These are phyloP conservation scores for Apus apus DNA, from an alignment of 2,113 vertebrate genomes.

Conservation along the genomic window DNA sequence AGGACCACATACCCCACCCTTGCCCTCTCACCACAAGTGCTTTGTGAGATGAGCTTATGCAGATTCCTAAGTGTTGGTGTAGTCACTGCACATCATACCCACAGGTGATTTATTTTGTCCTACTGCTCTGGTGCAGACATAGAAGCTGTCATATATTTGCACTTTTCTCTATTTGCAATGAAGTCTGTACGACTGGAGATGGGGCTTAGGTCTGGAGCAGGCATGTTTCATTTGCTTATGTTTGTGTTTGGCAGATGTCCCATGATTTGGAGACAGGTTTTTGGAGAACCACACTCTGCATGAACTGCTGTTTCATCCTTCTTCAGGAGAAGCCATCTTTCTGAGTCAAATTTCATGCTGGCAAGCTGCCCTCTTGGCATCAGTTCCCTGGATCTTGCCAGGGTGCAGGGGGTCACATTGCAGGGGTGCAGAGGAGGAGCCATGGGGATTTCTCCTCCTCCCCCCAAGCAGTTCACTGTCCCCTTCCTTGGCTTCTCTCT, in stretches of 20 bases:
- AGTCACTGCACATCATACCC: not conserved
- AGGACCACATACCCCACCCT: not conserved
- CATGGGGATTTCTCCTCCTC: not conserved
- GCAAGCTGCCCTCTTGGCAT: not conserved
- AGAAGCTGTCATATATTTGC: not conserved
- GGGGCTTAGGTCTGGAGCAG: not conserved
- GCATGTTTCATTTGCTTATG: not conserved
- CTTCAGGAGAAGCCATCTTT: not conserved
- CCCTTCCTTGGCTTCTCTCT: not conserved
- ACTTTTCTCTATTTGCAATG: not conserved
- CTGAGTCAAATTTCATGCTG: not conserved
- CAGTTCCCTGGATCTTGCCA: not conserved
- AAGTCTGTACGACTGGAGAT: not conserved
- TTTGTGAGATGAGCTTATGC: not conserved
- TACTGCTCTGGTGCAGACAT: not conserved
- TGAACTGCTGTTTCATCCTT: not conserved
- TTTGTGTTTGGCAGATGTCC: not conserved
- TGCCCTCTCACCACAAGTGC: not conserved
- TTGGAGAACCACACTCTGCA: not conserved
- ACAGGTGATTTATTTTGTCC: not conserved
- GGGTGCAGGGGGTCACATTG: not conserved
- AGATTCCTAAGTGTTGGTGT: not conserved
- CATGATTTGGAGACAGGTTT: not conserved
- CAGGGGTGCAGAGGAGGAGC: not conserved
- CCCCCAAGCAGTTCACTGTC: accelerated